Percentiles rank a stretch among this genome's conserved stretches.
phyloP scores from a whole-genome alignment of 2,888 invertebrate genomes.

The Minunthozetes semirufus region DNA sequence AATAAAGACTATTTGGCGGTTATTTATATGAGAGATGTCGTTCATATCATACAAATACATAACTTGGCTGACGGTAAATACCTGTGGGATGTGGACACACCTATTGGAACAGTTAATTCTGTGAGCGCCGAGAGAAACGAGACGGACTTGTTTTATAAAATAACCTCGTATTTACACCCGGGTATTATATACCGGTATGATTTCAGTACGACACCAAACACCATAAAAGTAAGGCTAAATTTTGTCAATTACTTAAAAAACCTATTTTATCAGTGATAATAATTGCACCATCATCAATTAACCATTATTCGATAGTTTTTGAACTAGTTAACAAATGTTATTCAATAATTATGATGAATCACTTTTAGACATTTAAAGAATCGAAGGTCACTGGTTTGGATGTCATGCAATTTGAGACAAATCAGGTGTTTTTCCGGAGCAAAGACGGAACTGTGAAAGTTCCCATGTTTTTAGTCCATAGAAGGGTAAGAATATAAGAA shows the following conservation, averaged over 20 bases:
- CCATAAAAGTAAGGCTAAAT: not conserved
- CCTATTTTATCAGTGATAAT: too few relatives aligned
- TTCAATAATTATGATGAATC: too few relatives aligned
- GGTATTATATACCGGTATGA: slow-evolving; percentile 50
- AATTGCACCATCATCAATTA: too few relatives aligned
- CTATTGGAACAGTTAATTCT: slow-evolving; percentile 49
- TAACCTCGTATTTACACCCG: slow-evolving; percentile 52
- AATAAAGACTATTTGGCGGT: slow-evolving; percentile 49
- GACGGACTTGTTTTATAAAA: slow-evolving; percentile 48
- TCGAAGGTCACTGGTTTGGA: slow-evolving; percentile 40
- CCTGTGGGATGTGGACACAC: slow-evolving; percentile 47
- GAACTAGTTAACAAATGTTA: too few relatives aligned
- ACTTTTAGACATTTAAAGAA: slow-evolving; percentile 45
- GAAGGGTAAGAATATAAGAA: slow-evolving; percentile 43
- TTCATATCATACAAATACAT: slow-evolving; percentile 49
- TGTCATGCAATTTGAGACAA: slow-evolving; percentile 47
- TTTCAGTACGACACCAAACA: slow-evolving; percentile 42
- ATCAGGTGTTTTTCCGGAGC: slow-evolving; percentile 51
- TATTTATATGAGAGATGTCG: slow-evolving; percentile 51
- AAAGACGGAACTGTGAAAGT: slow-evolving; percentile 50
- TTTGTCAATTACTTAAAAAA: too few relatives aligned
- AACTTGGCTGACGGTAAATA: slow-evolving; percentile 46
- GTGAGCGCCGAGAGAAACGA: slow-evolving; percentile 45
- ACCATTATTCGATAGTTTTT: too few relatives aligned
- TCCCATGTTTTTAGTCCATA: slow-evolving; percentile 51